Conservation (phyloP, 2,113 vertebrate species). For the Tachysurus vachellii region DNA sequence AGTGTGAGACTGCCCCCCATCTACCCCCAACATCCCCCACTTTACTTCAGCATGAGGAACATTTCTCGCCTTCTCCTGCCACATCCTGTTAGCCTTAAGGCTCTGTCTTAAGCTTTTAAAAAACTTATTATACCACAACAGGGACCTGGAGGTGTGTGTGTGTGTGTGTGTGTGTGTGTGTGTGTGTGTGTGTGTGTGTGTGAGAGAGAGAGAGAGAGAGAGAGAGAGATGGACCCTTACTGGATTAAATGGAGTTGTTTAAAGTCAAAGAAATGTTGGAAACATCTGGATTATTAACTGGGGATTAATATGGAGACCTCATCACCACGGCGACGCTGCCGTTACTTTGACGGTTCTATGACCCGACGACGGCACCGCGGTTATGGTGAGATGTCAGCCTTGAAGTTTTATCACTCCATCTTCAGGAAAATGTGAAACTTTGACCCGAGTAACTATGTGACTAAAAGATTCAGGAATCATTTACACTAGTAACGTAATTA, state of each 20-base stretch:
- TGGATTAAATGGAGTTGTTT: background rate
- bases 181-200: constrained; percentile 13
- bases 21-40: constrained; percentile 3
- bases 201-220: background rate
- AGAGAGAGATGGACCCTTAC: background rate
- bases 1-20: constrained; percentile 32
- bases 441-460: background rate
- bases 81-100: constrained; percentile 3
- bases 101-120: background rate
- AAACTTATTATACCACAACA: background rate
- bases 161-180: constrained; percentile 3
- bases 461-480: background rate
- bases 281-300: constrained; percentile 19
- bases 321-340: constrained; percentile 19
- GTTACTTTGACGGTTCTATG: constrained; percentile 24
- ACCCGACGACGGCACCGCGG: constrained; percentile 10
- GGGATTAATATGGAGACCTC: constrained; percentile 40
- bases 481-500: background rate
- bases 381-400: constrained; percentile 36
- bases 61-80: constrained; percentile 36
- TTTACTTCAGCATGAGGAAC: constrained; percentile 31
- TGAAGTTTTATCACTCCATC: too few relatives aligned
- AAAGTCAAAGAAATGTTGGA: background rate
- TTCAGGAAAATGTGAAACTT: too few relatives aligned
- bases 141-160: background rate